Evolutionary conservation across 92 coral and sea anemone species (phyloP).

Genomic region (Heteractis magnifica): DNA sequence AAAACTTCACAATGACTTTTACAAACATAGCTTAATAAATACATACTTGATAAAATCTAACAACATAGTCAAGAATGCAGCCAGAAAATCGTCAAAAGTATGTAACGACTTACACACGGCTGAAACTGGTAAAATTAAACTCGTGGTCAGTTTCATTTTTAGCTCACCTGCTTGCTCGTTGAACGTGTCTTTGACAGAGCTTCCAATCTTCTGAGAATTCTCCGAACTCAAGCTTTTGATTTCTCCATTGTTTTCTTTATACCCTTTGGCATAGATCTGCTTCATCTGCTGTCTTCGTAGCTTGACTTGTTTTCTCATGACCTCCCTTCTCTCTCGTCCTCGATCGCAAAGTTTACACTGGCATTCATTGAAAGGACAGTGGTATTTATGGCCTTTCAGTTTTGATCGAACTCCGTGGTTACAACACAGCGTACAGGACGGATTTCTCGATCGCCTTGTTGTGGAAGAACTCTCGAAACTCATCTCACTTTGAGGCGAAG

Average conservation of each 20-base stretch:
- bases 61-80: too few species aligned
- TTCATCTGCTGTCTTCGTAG: slow-evolving; percentile 81
- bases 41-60: too few species aligned
- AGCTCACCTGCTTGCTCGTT: not conserved
- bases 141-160: not conserved
- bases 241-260: not conserved
- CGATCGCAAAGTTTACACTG: slow-evolving; percentile 59
- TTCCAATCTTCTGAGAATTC: not conserved
- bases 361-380: slow-evolving; percentile 61
- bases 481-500: not conserved
- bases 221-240: not conserved
- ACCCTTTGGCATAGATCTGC: slow-evolving; percentile 24
- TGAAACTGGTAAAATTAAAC: too few species aligned
- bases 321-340: slow-evolving; percentile 60
- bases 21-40: too few species aligned
- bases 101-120: too few species aligned
- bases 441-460: slow-evolving; percentile 47
- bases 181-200: not conserved
- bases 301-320: slow-evolving; percentile 77
- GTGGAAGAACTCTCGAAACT: not conserved
- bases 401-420: slow-evolving; percentile 68
- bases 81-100: too few species aligned
- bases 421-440: slow-evolving; percentile 70
- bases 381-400: slow-evolving; percentile 64
- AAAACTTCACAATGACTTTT: too few species aligned